Evolutionary conservation across 37 sponge, comb jelly and placozoan species (phyloP).

Genomic region (Spongilla lacustris): DNA sequence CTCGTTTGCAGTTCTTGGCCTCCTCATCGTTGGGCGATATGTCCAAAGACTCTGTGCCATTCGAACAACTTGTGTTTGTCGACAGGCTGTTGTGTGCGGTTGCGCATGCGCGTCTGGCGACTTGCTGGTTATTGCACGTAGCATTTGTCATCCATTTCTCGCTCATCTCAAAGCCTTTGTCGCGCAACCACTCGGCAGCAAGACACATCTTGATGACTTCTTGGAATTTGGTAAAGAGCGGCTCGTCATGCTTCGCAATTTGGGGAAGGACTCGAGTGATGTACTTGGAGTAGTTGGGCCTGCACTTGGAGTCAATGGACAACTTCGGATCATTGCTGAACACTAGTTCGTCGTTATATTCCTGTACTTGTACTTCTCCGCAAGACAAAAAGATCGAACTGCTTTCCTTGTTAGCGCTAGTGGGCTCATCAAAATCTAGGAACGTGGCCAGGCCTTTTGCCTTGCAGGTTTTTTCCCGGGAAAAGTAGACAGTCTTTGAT

Average conservation of each 20-base stretch:
- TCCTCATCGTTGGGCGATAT: not conserved
- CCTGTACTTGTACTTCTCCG: conserved; percentile 14
- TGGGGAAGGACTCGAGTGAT: conserved; percentile 24
- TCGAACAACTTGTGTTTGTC: not conserved
- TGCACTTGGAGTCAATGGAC: not conserved
- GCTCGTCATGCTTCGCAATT: conserved; percentile 61
- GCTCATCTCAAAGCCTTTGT: conserved; percentile 35
- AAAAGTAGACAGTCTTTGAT: conserved; percentile 25
- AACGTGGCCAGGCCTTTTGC: conserved; percentile 32
- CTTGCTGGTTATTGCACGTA: not conserved
- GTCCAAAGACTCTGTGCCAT: not conserved
- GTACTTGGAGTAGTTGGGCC: conserved; percentile 31
- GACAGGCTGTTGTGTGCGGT: not conserved
- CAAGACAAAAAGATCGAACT: conserved; percentile 37
- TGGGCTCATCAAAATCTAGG: conserved; percentile 19
- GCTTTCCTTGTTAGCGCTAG: not conserved
- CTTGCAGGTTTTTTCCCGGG: conserved; percentile 35
- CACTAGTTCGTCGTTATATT: conserved; percentile 5
- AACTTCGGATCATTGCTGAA: conserved; percentile 54
- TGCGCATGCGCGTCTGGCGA: not conserved
- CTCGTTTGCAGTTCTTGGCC: not conserved
- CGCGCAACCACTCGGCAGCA: conserved; percentile 49
- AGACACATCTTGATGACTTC: conserved; percentile 49
- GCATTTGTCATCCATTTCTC: conserved; percentile 33
- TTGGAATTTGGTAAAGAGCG: conserved; percentile 49